phyloP scores from a whole-genome alignment of 35 echinoderm and acorn worm genomes.

The Stichopus chloronotus region DNA sequence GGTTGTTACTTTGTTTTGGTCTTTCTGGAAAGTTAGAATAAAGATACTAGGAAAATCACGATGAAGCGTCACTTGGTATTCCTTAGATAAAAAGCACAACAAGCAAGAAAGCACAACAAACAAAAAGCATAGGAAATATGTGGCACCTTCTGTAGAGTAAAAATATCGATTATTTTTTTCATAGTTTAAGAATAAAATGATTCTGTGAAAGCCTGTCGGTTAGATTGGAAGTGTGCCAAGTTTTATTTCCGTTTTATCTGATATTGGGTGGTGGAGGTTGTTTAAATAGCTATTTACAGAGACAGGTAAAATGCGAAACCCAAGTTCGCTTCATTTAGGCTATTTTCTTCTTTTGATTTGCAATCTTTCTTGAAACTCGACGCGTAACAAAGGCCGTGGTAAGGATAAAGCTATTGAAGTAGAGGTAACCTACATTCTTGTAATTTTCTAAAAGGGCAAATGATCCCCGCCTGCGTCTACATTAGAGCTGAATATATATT shows the following conservation, averaged over 20 bases:
- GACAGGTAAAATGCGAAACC: not conserved
- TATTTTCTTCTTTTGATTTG: not conserved
- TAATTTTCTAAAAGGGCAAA: not conserved
- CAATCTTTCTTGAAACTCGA: not conserved
- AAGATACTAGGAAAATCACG: too few relatives aligned
- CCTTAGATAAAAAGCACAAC: too few relatives aligned
- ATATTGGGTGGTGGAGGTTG: too few relatives aligned
- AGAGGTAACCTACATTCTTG: not conserved
- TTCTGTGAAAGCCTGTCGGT: not conserved
- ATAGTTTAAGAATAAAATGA: not conserved
- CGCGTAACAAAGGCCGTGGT: not conserved
- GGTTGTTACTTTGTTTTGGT: too few relatives aligned
- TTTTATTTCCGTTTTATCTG: not conserved
- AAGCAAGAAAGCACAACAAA: not conserved
- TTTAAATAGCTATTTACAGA: too few relatives aligned
- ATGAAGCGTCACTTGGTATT: too few relatives aligned
- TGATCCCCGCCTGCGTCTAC: too few relatives aligned
- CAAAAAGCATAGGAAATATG: not conserved
- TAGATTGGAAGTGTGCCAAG: constrained; percentile 9
- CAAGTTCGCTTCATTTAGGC: not conserved
- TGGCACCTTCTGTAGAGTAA: not conserved
- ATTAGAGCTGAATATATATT: too few relatives aligned
- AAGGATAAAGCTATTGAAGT: not conserved
- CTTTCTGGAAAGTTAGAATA: too few relatives aligned
- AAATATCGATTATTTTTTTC: not conserved